Evolutionary conservation across 2,888 invertebrate genomes (phyloP), one percentile per base, ranked within the genome.

Genomic region (Himalopsyche kuldschensis): DNA sequence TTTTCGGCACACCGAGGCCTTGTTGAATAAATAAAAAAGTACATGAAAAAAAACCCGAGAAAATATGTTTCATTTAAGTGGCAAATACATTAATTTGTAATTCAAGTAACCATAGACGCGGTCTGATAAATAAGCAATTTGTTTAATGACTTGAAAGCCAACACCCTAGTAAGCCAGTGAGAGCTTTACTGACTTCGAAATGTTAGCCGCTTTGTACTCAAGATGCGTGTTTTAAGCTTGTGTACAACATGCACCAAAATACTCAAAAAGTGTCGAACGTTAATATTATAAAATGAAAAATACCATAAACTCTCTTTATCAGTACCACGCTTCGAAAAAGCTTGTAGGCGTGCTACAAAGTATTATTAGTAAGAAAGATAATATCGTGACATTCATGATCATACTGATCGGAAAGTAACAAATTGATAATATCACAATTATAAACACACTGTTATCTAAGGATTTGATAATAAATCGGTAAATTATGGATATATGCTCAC

Each of bases 121-220:
- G 83, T 79, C 77, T 82, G 81, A 82, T 85, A 84, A 85, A 82
- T 85, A 85, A 84, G 84, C 84, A 85, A 85, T 84, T 85, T 80
- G 85, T 83, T 85, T 82, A 85, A 84, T 85, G 84, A 84, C 84
- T 69, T 81, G 79, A 81, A 83, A 84, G 78, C 81, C 77, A 78
- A 81, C 84, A 75, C 84, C 55, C 81, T 84, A 81, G 84, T 79
- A 78, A 81, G 84, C 31, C 78, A 20, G 41, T 81, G 48, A 77
- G 81, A 75, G 75, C 31, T 75, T 75, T 75, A 75, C 55, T 55
- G 55, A 24, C 55, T 55, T 55, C 55, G 20, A 55, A 55, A 55
- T 55, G 55, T 55, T 55, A 55, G 55, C 55, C 55, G 55, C 24
- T 55, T 55, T 55, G 24, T 55, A 55, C 55, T 55, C 55, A 55